These are phyloP conservation scores for Melanaphis sacchari DNA, from an alignment of 1,140 invertebrate genomes.

Conservation along the genomic window DNA sequence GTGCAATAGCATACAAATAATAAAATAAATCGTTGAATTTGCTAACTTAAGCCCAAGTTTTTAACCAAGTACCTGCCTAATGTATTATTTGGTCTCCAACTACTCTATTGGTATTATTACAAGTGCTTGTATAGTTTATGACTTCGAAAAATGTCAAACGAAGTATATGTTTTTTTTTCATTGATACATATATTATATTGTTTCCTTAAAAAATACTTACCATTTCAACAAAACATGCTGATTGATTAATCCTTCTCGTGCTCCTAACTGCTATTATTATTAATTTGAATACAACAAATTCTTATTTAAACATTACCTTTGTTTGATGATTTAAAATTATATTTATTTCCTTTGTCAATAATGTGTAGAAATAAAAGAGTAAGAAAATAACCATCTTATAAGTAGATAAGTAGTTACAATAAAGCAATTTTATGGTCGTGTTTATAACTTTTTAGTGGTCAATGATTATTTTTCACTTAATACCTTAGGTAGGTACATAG, in stretches of 20 bases:
- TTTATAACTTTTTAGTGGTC: slow-evolving; percentile 18
- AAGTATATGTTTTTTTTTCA: slow-evolving; percentile 22
- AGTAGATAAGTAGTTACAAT: slow-evolving; percentile 23
- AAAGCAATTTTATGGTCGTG: slow-evolving; percentile 12
- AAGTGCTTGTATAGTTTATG: slow-evolving; percentile 17
- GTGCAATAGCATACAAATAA: neutral
- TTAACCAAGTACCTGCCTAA: neutral
- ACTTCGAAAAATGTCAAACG: slow-evolving; percentile 23
- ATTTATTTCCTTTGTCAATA: neutral
- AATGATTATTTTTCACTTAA: slow-evolving; percentile 31
- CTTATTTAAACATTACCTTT: neutral
- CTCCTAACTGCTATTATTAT: neutral
- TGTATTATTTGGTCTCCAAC: slow-evolving; percentile 37
- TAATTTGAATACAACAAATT: neutral
- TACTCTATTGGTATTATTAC: slow-evolving; percentile 29
- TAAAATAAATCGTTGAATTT: slow-evolving; percentile 27
- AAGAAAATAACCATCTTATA: neutral
- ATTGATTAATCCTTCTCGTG: neutral
- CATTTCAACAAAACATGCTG: neutral
- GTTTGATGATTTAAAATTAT: neutral
- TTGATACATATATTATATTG: neutral
- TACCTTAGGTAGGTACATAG: neutral
- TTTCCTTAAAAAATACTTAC: neutral
- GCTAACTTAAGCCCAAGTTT: slow-evolving; percentile 3
- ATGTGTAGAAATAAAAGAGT: neutral